Evolutionary conservation across 2,113 vertebrate species (phyloP).

Genomic region (Zosterops pallidus): DNA sequence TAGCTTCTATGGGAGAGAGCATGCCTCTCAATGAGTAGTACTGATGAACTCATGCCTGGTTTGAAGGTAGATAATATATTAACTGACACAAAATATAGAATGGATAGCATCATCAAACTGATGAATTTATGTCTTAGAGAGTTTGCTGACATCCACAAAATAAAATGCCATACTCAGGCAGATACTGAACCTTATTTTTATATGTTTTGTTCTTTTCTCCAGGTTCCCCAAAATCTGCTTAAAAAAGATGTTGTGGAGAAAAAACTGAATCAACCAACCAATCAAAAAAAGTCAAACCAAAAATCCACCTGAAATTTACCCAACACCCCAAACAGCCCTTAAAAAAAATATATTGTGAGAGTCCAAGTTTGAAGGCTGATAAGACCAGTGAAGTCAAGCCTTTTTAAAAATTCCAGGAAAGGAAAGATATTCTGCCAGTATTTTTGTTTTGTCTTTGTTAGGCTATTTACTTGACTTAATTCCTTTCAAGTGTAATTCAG

Average conservation of each 20-base stretch:
- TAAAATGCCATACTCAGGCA: background rate
- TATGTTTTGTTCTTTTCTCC: background rate
- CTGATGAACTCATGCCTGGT: background rate
- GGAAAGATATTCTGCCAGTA: background rate
- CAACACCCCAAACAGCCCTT: rapidly evolving
- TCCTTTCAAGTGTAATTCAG: background rate
- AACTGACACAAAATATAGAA: background rate
- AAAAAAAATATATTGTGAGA: background rate
- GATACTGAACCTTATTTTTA: background rate
- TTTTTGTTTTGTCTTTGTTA: background rate
- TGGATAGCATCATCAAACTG: background rate
- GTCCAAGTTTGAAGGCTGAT: background rate
- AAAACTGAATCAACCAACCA: rapidly evolving
- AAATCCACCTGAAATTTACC: background rate
- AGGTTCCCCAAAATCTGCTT: background rate
- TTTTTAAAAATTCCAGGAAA: background rate
- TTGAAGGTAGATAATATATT: background rate
- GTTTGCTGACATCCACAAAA: background rate
- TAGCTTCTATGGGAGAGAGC: background rate
- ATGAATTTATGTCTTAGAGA: background rate
- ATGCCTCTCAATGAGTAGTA: background rate
- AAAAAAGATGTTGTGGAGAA: background rate
- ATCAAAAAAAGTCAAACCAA: rapidly evolving
- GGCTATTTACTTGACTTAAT: background rate
- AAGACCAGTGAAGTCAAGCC: background rate